Evolutionary conservation across 1,140 invertebrate species (phyloP).

Genomic region (Neotoxoptera formosana): DNA sequence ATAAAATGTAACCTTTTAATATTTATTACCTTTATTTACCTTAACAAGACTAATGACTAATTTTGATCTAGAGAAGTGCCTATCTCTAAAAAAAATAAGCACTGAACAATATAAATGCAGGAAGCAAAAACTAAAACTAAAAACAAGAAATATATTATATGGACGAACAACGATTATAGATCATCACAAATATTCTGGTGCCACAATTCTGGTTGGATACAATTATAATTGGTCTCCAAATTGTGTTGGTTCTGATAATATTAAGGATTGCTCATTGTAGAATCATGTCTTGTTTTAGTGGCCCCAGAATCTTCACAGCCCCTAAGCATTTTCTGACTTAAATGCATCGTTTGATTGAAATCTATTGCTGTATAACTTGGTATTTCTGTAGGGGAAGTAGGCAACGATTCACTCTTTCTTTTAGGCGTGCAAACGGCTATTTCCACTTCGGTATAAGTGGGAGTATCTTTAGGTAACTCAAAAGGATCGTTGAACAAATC

Average conservation of each 20-base stretch:
- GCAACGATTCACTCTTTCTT: conserved; percentile 64
- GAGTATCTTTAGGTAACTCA: conserved; percentile 71
- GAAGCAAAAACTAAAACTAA: neutral
- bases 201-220: neutral
- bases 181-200: neutral
- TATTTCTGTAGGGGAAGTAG: conserved; percentile 68
- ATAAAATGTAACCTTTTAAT: neutral
- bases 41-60: neutral
- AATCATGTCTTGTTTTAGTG: conserved; percentile 73
- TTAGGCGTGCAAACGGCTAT: conserved; percentile 62
- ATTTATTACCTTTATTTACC: neutral
- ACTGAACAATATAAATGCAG: neutral
- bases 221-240: neutral
- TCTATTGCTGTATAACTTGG: conserved; percentile 90
- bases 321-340: conserved; percentile 70
- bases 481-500: conserved; percentile 47
- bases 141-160: neutral
- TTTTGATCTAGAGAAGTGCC: neutral
- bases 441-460: conserved; percentile 61
- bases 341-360: conserved; percentile 88
- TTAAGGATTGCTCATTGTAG: conserved; percentile 62
- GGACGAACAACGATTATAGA: neutral
- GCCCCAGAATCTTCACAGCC: conserved; percentile 69
- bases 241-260: neutral
- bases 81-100: neutral